A percentile compares a stretch with the other conserved stretches of the same genome.
Conservation (phyloP, 2,113 vertebrate species). For the Etheostoma cragini region DNA sequence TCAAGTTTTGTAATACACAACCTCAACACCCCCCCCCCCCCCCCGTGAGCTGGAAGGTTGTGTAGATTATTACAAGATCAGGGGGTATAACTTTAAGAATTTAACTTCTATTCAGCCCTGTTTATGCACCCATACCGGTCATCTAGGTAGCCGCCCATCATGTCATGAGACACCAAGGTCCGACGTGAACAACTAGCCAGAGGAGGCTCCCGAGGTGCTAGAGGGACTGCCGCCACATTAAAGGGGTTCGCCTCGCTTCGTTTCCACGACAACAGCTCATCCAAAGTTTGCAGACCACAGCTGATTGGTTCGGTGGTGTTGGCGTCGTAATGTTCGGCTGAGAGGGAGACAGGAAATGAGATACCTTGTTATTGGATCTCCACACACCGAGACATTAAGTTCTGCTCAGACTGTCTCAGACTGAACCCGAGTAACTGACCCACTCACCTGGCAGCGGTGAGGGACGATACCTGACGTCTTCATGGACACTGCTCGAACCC, state of each 20-base stretch:
- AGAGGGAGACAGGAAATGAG: neutral
- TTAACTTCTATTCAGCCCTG: neutral
- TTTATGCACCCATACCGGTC: constrained; percentile 85
- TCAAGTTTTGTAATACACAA: no score
- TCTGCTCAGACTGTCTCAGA: neutral
- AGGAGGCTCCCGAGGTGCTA: constrained; percentile 84
- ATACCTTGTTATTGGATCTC: neutral
- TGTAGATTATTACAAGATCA: no score
- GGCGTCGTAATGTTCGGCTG: constrained; percentile 89
- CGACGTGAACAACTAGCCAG: constrained; percentile 78
- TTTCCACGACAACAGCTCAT: constrained; percentile 90
- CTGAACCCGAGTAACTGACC: neutral
- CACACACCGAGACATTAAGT: neutral
- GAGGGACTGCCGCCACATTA: constrained; percentile 82
- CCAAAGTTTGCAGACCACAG: constrained; percentile 87
- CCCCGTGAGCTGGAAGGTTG: neutral
- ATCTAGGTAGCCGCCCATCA: constrained; percentile 94
- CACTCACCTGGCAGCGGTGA: constrained; percentile 74
- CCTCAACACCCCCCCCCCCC: no score
- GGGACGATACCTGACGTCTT: constrained; percentile 65
- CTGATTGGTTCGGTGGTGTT: constrained; percentile 90
- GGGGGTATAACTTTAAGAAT: no score
- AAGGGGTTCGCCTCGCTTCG: constrained; percentile 84
- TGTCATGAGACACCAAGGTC: constrained; percentile 95
- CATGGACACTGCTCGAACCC: constrained; percentile 61